phyloP scores from a whole-genome alignment of 2,797 vertebrate species.

The Pipistrellus nathusii region DNA sequence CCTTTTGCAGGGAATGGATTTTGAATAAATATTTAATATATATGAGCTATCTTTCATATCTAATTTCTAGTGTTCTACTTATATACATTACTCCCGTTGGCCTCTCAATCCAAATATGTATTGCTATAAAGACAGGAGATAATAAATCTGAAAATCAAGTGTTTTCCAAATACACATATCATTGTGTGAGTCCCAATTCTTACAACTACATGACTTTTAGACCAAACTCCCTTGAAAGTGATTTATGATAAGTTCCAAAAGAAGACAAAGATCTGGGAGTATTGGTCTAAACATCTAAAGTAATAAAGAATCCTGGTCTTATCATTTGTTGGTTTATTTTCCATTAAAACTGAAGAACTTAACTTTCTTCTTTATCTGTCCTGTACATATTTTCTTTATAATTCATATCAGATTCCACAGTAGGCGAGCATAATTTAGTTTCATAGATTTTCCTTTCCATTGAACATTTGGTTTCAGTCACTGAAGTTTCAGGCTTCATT shows the following conservation, averaged over 20 bases:
- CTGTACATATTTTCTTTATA: not conserved
- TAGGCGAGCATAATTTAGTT: not conserved
- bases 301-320: not conserved
- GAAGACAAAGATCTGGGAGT: not conserved
- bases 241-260: not conserved
- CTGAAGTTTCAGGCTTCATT: not conserved
- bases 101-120: not conserved
- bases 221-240: not conserved
- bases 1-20: not conserved
- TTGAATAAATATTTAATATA: no score
- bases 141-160: not conserved
- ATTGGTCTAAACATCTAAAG: not conserved
- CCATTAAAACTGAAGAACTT: not conserved
- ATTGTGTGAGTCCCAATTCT: not conserved
- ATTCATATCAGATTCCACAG: not conserved
- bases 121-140: not conserved
- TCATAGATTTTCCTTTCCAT: not conserved
- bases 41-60: not conserved
- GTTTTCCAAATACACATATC: not conserved
- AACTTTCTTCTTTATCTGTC: not conserved
- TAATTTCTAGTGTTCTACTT: not conserved
- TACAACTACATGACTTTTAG: not conserved
- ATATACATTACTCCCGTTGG: not conserved
- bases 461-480: not conserved
- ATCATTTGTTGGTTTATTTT: slow-evolving; percentile 40